Evolutionary conservation across 2,888 invertebrate species (phyloP), one percentile per base, ranked within the genome.

Genomic region (Drosophila percnosoma): DNA sequence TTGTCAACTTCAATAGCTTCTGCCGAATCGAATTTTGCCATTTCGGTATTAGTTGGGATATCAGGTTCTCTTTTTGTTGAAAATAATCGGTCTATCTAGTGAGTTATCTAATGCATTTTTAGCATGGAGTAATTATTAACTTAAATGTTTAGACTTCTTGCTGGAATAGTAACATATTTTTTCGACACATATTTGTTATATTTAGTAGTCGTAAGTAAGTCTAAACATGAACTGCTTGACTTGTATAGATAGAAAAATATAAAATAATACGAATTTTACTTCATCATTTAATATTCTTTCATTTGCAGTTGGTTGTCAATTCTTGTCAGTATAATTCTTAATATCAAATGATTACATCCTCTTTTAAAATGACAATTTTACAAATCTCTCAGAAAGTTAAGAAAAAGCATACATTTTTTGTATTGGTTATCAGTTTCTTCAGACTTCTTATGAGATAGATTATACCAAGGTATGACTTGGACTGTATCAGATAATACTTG

Each of bases 1-100:
- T 89, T 80, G 86, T 90, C 88, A 87, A 87, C 86, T 90, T 68
- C 55, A 73, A 83, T 77, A 68, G 68, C 40, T 42, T 38, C 45
- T 52, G 38, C 48, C 57, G 45, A 70, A 75, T 54, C 49, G 54
- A 60, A 29, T 64, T 52, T 42, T 40, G 27, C 61, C 75, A 18
- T 45, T 45, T 24, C 62, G 13, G 18, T 54, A 27, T 78, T 73
- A 62, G 59, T 27, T 42, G 31, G 21, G 21, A 10, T 21, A 52
- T 40, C 31, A 36, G 45, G 53, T 53, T 61, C 13, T 18, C 7
- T 36, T 6, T 15, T 31, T 18, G 52, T 33, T 52, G 31, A 34
- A 45, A 52, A 64, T 31, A 27, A 53, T 21, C 10, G 60, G 18
- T 7, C 18, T 48, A 18, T 52, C 15, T 3, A 31, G 15, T 27